Percentiles rank a stretch among this genome's conserved stretches.
phyloP scores from a whole-genome alignment of 2,797 vertebrate genomes.

The Sebastes aleutianus region DNA sequence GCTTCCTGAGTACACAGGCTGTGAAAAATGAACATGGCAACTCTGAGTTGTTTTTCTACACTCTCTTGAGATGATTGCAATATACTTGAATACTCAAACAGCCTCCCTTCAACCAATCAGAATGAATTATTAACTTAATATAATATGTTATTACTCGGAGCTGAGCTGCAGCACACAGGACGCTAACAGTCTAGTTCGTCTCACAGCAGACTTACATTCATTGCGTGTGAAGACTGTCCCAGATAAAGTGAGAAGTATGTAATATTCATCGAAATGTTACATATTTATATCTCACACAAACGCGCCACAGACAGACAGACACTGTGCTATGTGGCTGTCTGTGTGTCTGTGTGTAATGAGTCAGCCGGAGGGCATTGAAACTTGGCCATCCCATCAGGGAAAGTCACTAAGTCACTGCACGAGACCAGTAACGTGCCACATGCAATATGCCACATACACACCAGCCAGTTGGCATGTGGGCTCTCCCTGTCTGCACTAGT shows the following conservation, averaged over 20 bases:
- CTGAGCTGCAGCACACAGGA: conserved; percentile 14
- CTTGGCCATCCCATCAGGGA: conserved; percentile 35
- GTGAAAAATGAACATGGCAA: background rate
- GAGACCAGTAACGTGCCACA: conserved; percentile 48
- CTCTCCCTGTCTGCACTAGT: background rate
- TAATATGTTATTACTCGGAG: conserved; percentile 7
- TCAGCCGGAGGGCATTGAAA: conserved; percentile 42
- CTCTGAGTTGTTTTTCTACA: background rate
- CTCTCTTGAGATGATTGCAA: too few species aligned
- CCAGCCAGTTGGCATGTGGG: background rate
- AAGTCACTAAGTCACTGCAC: conserved; percentile 41
- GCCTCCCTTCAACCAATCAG: background rate
- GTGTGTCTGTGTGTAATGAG: conserved; percentile 24
- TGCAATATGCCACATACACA: conserved; percentile 39
- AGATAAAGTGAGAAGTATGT: conserved; percentile 62
- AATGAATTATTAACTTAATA: background rate
- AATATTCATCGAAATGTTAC: conserved; percentile 65
- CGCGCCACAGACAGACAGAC: conserved; percentile 17
- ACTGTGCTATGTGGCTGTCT: background rate
- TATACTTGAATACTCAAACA: background rate
- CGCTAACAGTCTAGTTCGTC: background rate
- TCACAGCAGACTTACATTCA: background rate
- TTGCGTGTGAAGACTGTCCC: conserved; percentile 43
- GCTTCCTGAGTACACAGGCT: background rate
- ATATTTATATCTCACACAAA: conserved; percentile 62